Evolutionary conservation across 2,113 vertebrate genomes (phyloP), one percentile per base, ranked within the genome.

Genomic region (Lutjanus erythropterus): DNA sequence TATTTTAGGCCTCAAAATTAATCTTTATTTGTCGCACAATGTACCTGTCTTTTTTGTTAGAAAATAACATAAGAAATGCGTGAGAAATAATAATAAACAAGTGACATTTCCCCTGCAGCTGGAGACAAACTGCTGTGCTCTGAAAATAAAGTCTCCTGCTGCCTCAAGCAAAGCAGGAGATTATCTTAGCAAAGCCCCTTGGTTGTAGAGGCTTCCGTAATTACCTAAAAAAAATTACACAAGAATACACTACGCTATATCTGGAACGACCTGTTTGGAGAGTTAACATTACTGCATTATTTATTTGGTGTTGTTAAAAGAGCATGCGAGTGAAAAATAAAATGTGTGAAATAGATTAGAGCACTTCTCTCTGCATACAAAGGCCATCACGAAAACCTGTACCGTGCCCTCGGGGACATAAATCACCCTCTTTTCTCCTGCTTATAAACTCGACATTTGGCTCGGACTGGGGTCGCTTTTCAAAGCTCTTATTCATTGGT

Each of bases 131-230:
- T 70, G 83, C 78, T 90, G 87, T 71, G 84, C 76, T 84, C 68
- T 65, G 65, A 87, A 90, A 90, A 89, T 89, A 79, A 80, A 86
- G 75, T 81, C 68, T 75, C 79, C 33, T 75, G 70, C 75, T 60
- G 80, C 90, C 85, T 84, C 49, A 50, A 91, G 89, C 83, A 82
- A 88, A 84, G 81, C 67, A 87, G 80, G 76, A 92, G 91, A 94
- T 93, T 88, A 93, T 86, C 67, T 85, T 21, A 71, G 86, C 81
- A 90, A 91, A 92, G 86, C 85, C 73, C 77, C 62, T 62, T 73
- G 47, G 83, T 83, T 81, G 71, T 44, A 80, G 86, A 71, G 71
- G 74, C 83, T 86, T 80, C 78, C 67, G 59, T 87, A 91, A 93
- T 93, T 86, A 90, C 83, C 83, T 53, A 71, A 55, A 75, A 82